These are phyloP conservation scores for Scaptomyza montana DNA, from an alignment of 1,140 invertebrate genomes.

Conservation along the genomic window DNA sequence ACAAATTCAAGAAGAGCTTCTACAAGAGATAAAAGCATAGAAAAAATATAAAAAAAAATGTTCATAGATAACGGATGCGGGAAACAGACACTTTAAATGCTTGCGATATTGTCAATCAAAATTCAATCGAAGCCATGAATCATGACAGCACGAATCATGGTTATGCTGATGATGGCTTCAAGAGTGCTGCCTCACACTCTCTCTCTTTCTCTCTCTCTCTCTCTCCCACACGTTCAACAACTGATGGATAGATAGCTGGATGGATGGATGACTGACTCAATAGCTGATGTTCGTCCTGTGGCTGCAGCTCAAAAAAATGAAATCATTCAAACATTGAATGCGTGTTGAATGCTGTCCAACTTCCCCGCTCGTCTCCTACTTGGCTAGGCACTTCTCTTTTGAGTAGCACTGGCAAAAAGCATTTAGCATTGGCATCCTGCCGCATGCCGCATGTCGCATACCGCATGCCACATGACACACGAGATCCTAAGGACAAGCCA, in stretches of 20 bases:
- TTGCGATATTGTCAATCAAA: constrained; percentile 84
- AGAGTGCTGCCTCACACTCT: constrained; percentile 37
- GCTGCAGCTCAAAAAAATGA: constrained; percentile 51
- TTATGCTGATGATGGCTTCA: constrained; percentile 71
- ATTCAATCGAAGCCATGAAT: constrained; percentile 82
- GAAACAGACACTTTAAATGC: constrained; percentile 84
- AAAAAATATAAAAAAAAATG: not conserved
- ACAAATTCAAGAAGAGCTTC: constrained; percentile 30
- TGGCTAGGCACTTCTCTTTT: constrained; percentile 56
- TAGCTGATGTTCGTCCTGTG: constrained; percentile 3
- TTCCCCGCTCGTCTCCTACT: not conserved
- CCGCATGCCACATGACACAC: constrained; percentile 7
- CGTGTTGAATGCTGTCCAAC: constrained; percentile 49
- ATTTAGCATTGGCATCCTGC: constrained; percentile 73
- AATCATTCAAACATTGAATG: constrained; percentile 69
- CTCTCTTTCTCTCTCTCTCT: constrained; percentile 10
- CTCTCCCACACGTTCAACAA: constrained; percentile 8
- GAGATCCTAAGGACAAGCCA: constrained; percentile 39
- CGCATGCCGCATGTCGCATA: constrained; percentile 19
- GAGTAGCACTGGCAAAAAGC: constrained; percentile 50
- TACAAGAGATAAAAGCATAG: not conserved
- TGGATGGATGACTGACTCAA: constrained; percentile 35
- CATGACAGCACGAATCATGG: constrained; percentile 57
- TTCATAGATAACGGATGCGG: constrained; percentile 63
- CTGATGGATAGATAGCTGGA: constrained; percentile 58